Percentiles rank a stretch among this genome's conserved stretches.
These are phyloP conservation scores for Chlamydotis undulata DNA, from an alignment of 2,113 vertebrate species.

Conservation along the genomic window DNA sequence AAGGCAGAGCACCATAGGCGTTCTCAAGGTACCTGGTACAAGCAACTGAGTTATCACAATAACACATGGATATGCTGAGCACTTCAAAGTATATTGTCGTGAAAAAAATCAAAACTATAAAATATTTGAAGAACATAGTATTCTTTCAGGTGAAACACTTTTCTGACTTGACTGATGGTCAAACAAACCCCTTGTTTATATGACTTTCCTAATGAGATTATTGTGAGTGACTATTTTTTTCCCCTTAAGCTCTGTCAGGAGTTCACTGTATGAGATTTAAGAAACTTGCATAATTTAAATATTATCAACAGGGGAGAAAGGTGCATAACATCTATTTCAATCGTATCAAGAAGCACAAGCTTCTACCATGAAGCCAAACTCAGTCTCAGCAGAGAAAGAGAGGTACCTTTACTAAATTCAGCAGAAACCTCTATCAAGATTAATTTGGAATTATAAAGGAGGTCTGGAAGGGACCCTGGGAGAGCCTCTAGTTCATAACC, in stretches of 20 bases:
- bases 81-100: background rate
- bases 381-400: background rate
- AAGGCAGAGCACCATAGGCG: background rate
- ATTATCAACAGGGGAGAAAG: background rate
- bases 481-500: slow-evolving; percentile 18
- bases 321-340: background rate
- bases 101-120: background rate
- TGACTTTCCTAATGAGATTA: background rate
- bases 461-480: background rate
- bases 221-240: background rate
- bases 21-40: background rate
- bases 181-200: background rate
- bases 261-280: background rate
- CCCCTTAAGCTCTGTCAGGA: background rate
- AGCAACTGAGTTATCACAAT: background rate
- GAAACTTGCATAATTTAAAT: background rate
- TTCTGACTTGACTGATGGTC: background rate
- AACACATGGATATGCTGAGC: background rate
- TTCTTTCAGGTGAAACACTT: background rate
- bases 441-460: background rate
- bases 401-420: background rate
- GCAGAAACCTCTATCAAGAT: background rate
- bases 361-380: background rate
- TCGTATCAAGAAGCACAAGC: background rate
- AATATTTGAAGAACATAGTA: background rate